Percentiles rank a stretch among this genome's conserved stretches.
Evolutionary conservation across 2,888 invertebrate species (phyloP).

Genomic region (Crioceris asparagi): DNA sequence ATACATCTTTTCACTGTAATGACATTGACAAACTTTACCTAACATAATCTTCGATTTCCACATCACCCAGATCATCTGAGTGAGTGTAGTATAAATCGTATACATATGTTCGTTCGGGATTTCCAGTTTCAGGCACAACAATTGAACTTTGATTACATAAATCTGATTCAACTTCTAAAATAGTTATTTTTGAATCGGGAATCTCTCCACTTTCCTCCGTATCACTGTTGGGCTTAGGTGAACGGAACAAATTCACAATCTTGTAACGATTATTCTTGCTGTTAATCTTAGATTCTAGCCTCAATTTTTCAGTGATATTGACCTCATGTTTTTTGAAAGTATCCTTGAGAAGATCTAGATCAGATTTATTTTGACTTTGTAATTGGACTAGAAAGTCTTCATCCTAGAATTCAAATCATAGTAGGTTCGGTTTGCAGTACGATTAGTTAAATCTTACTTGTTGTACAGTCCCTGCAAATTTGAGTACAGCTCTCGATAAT

Average conservation of each 20-base stretch:
- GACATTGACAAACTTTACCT: no score
- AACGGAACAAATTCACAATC: constrained; percentile 48
- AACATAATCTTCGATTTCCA: constrained; percentile 36
- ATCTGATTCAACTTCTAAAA: constrained; percentile 48
- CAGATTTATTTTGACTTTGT: constrained; percentile 39
- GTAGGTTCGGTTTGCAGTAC: constrained; percentile 1
- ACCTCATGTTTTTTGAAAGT: constrained; percentile 41
- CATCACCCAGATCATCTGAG: constrained; percentile 39
- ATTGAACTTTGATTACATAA: no score
- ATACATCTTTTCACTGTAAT: no score
- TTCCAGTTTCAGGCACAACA: constrained; percentile 17
- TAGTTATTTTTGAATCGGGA: constrained; percentile 32
- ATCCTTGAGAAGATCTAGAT: constrained; percentile 34
- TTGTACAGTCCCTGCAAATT: constrained; percentile 62
- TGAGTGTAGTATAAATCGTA: constrained; percentile 54
- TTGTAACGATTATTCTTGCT: constrained; percentile 46
- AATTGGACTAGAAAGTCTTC: constrained; percentile 38
- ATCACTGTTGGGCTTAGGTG: constrained; percentile 23
- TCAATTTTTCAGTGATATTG: constrained; percentile 38
- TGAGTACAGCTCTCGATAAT: constrained; percentile 48
- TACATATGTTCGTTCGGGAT: constrained; percentile 37
- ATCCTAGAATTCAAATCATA: constrained; percentile 30
- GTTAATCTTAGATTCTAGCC: constrained; percentile 38
- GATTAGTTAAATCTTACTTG: constrained; percentile 23
- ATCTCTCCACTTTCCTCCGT: constrained; percentile 9